phyloP scores from a whole-genome alignment of 2,797 vertebrate genomes.

The Hyperoplus lanceolatus region DNA sequence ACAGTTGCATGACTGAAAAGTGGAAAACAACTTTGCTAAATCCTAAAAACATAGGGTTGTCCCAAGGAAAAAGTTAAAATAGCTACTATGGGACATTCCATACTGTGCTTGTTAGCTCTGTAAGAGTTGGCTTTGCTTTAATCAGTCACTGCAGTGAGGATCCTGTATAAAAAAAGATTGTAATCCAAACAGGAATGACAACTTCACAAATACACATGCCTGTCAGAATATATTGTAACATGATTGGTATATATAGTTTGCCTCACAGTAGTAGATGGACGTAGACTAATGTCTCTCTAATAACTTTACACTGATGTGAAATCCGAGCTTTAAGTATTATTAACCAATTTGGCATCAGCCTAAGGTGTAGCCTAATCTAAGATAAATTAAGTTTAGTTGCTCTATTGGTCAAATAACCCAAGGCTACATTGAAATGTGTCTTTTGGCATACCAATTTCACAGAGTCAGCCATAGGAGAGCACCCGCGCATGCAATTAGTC shows the following conservation, averaged over 20 bases:
- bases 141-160: not conserved
- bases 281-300: not conserved
- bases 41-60: not conserved
- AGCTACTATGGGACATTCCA: not conserved
- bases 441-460: too few relatives aligned
- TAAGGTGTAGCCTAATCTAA: too few relatives aligned
- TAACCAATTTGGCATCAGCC: not conserved
- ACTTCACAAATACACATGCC: not conserved
- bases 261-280: not conserved
- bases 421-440: too few relatives aligned
- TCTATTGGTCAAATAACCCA: too few relatives aligned
- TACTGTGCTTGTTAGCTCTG: not conserved
- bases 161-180: too few relatives aligned
- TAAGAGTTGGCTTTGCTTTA: constrained; percentile 6
- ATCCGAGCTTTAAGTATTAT: not conserved
- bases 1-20: not conserved
- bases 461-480: too few relatives aligned
- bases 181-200: not conserved
- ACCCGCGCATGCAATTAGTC: too few relatives aligned
- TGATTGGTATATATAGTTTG: not conserved
- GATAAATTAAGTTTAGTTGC: too few relatives aligned
- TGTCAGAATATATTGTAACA: not conserved
- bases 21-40: not conserved
- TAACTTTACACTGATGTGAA: not conserved
- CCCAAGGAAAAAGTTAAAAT: not conserved